Evolutionary conservation across 1,140 invertebrate species (phyloP).

Genomic region (Amphibalanus amphitrite): DNA sequence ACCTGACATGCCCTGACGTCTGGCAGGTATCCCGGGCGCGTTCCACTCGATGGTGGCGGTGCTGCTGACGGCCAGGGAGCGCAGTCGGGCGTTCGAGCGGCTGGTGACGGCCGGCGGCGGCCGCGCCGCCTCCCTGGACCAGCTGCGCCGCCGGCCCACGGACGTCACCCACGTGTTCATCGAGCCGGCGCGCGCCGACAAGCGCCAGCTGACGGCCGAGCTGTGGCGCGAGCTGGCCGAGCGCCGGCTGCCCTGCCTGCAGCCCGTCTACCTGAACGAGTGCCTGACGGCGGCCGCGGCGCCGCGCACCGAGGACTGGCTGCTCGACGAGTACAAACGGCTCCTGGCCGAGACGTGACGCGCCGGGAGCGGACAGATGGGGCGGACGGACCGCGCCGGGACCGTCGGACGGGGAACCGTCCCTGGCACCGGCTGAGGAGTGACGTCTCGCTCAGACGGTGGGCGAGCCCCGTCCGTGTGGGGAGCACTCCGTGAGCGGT

Average conservation of each 20-base stretch:
- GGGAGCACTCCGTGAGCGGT: too few relatives aligned
- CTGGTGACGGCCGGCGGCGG: conserved; percentile 14
- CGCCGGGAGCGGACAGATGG: too few relatives aligned
- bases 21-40: conserved; percentile 10
- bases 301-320: conserved; percentile 27
- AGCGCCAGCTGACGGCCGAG: conserved; percentile 30
- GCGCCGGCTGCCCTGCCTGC: conserved; percentile 32
- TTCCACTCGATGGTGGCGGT: conserved; percentile 1
- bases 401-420: too few relatives aligned
- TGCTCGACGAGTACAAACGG: conserved; percentile 18
- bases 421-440: too few relatives aligned
- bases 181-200: conserved; percentile 30
- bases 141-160: conserved; percentile 30
- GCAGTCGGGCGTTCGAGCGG: background rate
- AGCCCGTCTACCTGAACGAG: conserved; percentile 37
- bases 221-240: conserved; percentile 14
- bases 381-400: too few relatives aligned
- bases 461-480: too few relatives aligned
- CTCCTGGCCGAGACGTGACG: background rate
- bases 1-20: background rate
- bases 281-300: conserved; percentile 27
- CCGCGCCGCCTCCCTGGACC: conserved; percentile 19
- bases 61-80: background rate
- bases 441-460: too few relatives aligned
- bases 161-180: conserved; percentile 37